phyloP scores from a whole-genome alignment of 1,140 invertebrate genomes.

The Saxidomus purpurata region DNA sequence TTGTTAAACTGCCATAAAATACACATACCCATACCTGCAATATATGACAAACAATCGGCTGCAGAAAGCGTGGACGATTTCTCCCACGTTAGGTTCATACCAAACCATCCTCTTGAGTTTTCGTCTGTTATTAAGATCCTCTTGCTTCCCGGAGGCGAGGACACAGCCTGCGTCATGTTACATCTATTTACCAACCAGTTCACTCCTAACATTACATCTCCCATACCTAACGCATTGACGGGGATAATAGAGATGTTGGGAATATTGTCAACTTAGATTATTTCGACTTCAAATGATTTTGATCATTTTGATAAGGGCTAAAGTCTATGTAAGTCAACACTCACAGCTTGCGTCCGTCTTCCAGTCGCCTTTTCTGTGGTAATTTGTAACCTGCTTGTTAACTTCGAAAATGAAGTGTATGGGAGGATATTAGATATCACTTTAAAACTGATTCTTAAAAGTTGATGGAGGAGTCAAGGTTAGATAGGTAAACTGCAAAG shows the following conservation, averaged over 20 bases:
- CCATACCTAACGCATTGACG: background rate
- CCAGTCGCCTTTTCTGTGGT: constrained; percentile 29
- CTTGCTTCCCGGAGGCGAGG: background rate
- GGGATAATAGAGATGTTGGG: constrained; percentile 36
- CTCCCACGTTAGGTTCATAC: background rate
- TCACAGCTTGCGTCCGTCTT: background rate
- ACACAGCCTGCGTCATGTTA: background rate
- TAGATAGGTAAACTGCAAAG: background rate
- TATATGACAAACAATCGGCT: too few relatives aligned
- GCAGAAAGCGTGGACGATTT: too few relatives aligned
- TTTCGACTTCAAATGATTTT: constrained; percentile 54
- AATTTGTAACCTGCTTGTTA: constrained; percentile 56
- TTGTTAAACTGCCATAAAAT: too few relatives aligned
- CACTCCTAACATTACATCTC: constrained; percentile 51
- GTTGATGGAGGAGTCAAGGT: constrained; percentile 26
- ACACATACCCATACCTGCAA: too few relatives aligned
- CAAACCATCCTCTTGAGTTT: background rate
- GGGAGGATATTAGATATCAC: constrained; percentile 25
- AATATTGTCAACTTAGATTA: constrained; percentile 41
- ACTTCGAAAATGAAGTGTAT: constrained; percentile 37
- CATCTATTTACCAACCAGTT: constrained; percentile 3
- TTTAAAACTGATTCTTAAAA: constrained; percentile 10
- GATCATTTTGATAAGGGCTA: constrained; percentile 46
- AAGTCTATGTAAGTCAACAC: constrained; percentile 58
- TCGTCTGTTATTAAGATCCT: background rate